phyloP scores from a whole-genome alignment of 2,797 vertebrate species.

The Liasis olivaceus region DNA sequence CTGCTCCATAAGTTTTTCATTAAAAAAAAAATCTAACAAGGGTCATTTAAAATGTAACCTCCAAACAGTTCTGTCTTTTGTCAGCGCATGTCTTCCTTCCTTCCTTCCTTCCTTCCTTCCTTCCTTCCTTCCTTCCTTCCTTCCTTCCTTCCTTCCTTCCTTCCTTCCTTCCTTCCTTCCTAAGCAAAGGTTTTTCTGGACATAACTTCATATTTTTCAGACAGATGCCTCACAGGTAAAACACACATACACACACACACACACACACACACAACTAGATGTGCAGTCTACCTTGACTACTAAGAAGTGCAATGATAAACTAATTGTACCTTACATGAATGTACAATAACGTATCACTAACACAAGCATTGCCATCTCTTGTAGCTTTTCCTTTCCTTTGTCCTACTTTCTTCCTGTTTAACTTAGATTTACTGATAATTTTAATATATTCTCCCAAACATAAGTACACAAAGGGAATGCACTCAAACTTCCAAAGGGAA shows the following conservation, averaged over 20 bases:
- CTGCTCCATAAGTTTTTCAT: rapidly evolving
- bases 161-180: background rate
- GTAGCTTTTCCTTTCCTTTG: no score
- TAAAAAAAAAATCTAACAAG: background rate
- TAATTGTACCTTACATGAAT: no score
- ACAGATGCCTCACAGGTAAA: no score
- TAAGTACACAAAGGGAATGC: background rate
- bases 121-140: background rate
- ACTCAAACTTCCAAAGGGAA: background rate
- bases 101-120: background rate
- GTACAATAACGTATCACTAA: no score
- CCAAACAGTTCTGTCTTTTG: rapidly evolving
- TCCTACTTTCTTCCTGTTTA: background rate
- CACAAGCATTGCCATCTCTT: no score
- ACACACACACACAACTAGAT: no score
- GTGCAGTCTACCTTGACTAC: no score
- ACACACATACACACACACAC: no score
- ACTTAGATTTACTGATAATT: background rate
- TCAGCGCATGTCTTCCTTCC: background rate
- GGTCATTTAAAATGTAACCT: background rate
- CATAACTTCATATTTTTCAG: background rate
- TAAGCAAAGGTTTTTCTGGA: background rate
- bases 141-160: background rate
- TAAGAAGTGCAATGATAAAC: no score
- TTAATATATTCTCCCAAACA: background rate